Evolutionary conservation across 2,888 invertebrate species (phyloP), one percentile per base, ranked within the genome.

Genomic region (Apamea monoglypha): DNA sequence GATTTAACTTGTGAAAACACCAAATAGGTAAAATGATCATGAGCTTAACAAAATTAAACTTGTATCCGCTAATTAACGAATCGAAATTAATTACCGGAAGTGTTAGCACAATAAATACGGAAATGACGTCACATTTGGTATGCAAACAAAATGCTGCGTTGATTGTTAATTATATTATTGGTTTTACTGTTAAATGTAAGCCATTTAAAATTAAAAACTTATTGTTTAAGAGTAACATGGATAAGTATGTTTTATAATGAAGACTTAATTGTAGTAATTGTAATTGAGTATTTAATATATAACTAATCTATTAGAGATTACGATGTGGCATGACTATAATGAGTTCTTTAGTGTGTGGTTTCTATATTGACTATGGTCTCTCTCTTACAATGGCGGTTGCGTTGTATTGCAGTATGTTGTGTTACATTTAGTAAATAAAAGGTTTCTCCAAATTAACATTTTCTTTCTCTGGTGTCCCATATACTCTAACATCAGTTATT

Each of bases 11-110:
- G 44, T 44, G 18, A 47, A 29, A 68, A 68, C 12, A 21, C 21
- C 0, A 29, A 21, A 14, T 12, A 29, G 7, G 25, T 32, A 25
- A 32, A 32, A 56, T 59, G 2, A 61, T 61, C 25, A 63, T 50
- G 32, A 36, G 80, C 40, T 73, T 69, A 69, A 25, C 56, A 29
- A 29, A 80, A 68, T 79, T 59, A 84, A 72, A 72, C 36, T 21
- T 61, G n/a, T 72, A 21, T 47, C 40, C 12, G 18, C 16, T 69
- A 80, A 87, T 84, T 76, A 80, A 75, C 78, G 7, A 64, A 59
- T 72, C 74, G 53, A 70, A 84, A 81, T 84, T 78, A 86, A 87
- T 87, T 87, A 78, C 67, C 74, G 85, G 78, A 84, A 75, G 78
- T 69, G 56, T 79, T 70, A 75, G 74, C 40, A 81, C 25, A 67